phyloP scores from a whole-genome alignment of 2,888 invertebrate species.

The Zonitis immaculata region DNA sequence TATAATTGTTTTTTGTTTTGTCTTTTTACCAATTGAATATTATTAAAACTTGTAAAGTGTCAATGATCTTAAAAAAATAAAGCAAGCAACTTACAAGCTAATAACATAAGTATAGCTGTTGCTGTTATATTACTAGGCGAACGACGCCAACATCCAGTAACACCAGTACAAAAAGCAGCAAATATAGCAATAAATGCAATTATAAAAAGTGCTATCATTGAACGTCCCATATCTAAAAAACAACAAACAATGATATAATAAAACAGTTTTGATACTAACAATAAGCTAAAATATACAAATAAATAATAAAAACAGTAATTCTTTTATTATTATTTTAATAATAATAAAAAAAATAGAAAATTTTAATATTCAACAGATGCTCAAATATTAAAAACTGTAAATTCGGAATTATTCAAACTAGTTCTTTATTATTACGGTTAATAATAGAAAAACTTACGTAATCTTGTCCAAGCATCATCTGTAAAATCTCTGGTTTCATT shows the following conservation, averaged over 20 bases:
- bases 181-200: slow-evolving; percentile 88
- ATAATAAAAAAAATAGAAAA: too few species aligned
- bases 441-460: slow-evolving; percentile 58
- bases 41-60: not conserved
- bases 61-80: slow-evolving; percentile 1
- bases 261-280: not conserved
- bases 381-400: too few species aligned
- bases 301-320: too few species aligned
- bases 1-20: too few species aligned
- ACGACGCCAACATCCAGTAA: slow-evolving; percentile 94
- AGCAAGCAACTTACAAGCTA: slow-evolving; percentile 78
- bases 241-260: not conserved
- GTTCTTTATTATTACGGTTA: too few species aligned
- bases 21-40: not conserved
- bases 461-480: slow-evolving; percentile 78
- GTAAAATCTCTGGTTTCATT: slow-evolving; percentile 74
- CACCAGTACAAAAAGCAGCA: slow-evolving; percentile 92
- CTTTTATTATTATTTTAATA: too few species aligned
- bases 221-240: slow-evolving; percentile 76
- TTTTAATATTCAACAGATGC: too few species aligned
- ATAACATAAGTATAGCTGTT: slow-evolving; percentile 84
- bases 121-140: slow-evolving; percentile 91
- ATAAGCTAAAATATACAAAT: too few species aligned
- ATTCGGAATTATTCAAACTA: too few species aligned
- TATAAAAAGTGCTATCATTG: slow-evolving; percentile 89